phyloP scores from a whole-genome alignment of 2,888 invertebrate species.

The Blera fallax region DNA sequence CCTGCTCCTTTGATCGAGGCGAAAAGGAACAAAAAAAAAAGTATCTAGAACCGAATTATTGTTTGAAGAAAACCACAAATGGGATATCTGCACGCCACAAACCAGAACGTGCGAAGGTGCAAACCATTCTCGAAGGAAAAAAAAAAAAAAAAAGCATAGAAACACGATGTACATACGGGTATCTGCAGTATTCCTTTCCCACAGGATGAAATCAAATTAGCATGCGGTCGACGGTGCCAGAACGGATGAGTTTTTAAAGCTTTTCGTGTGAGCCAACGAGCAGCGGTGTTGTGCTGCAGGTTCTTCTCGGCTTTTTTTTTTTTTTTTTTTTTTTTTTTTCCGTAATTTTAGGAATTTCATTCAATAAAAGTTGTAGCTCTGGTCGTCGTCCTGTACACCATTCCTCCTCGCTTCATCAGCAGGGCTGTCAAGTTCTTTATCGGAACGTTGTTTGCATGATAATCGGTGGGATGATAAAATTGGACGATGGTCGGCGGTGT shows the following conservation, averaged over 20 bases:
- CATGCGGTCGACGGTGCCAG: constrained; percentile 60
- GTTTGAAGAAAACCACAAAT: constrained; percentile 7
- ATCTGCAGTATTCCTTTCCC: constrained; percentile 44
- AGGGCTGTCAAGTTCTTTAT: constrained; percentile 55
- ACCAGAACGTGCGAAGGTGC: neutral
- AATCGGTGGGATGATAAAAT: constrained; percentile 49
- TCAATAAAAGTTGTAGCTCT: constrained; percentile 64
- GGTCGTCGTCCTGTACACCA: neutral
- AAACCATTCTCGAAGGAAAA: neutral
- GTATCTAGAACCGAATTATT: neutral
- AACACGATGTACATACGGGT: neutral
- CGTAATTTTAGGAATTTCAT: constrained; percentile 69
- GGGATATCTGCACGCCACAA: neutral
- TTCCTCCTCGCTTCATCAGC: neutral
- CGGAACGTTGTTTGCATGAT: constrained; percentile 69
- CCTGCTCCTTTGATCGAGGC: neutral
- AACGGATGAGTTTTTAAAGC: constrained; percentile 67
- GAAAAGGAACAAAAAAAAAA: too few species aligned
- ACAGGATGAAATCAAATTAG: constrained; percentile 69
- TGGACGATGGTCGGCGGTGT: constrained; percentile 1
- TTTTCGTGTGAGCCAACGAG: constrained; percentile 51
- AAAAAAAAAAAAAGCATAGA: constrained; percentile 9
- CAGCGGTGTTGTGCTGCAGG: constrained; percentile 8
- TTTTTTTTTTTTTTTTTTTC: constrained; percentile 1
- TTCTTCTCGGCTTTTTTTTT: constrained; percentile 6